Base-by-base conservation (phyloP, 2,888 invertebrate genomes). In the Drosophila lacicola region DNA sequence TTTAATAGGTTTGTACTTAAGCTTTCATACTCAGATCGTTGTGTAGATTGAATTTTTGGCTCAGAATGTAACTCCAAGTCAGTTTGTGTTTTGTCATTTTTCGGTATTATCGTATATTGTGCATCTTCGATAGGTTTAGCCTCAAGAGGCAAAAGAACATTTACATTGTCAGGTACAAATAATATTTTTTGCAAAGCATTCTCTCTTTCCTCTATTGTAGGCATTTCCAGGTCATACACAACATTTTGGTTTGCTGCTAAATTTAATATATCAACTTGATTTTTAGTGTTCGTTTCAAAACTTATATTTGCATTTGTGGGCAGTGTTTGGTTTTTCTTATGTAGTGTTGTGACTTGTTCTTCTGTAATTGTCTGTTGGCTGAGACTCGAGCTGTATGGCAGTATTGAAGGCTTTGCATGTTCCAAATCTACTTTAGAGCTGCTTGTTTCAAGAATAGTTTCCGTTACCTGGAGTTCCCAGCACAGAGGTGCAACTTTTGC, bases 311-410 rank as follows among this genome's bases (percentile, higher is more conserved):
- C 78, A 51, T 58, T 72, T 71, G 57, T 60, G 17, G 37, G 19
- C 29, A 64, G 51, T 70, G 58, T 69, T 50, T 68, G 55, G 49
- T 62, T 54, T 45, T 76, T 60, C 19, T 65, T 60, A 17, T 70
- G n/a, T 46, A 71, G 56, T 56, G 61, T 69, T 66, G 80, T 72
- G 11, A 77, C 75, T 44, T 80, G 77, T 51, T 90, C 89, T 17
- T 78, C 78, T 73, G 79, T 37, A n/a, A 78, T 47, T 56, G 75
- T 73, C 82, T 85, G 78, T 71, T 90, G 78, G 68, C 72, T 78
- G 25, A 90, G 36, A 65, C 89, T 90, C 81, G 88, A 90, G 81
- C 83, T 90, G 56, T 87, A 81, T 61, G 88, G 75, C 55, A 57
- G 78, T 33, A 82, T 70, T 39, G 70, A 64, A 44, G 86, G 50